Conservation (phyloP, 2,113 vertebrate species). For the Ibidorhyncha struthersii region DNA sequence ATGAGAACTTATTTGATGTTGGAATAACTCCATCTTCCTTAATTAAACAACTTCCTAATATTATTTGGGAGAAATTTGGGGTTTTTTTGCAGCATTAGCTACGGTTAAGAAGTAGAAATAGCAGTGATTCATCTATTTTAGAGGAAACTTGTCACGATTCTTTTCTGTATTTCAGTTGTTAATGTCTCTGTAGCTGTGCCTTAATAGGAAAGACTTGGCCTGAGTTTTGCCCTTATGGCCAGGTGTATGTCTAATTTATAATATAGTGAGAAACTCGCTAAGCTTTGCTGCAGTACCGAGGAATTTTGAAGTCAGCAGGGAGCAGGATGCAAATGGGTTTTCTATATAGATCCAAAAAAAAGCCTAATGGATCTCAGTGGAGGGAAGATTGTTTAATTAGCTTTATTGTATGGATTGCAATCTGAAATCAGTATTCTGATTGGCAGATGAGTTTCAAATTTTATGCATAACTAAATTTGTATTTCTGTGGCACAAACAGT, state of each 20-base stretch:
- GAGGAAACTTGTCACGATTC: neutral
- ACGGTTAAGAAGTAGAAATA: neutral
- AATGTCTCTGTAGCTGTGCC: neutral
- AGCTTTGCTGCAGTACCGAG: neutral
- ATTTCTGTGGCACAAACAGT: neutral
- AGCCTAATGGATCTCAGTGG: neutral
- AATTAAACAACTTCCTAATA: neutral
- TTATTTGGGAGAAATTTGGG: neutral
- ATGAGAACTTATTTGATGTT: neutral
- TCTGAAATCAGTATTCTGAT: neutral
- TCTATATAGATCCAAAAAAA: neutral
- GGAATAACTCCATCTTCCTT: neutral
- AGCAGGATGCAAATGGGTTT: neutral
- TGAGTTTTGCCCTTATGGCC: neutral
- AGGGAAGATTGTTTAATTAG: slow-evolving; percentile 15
- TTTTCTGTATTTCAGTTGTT: neutral
- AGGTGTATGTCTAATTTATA: neutral
- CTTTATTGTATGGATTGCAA: neutral
- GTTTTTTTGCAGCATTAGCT: too few species aligned
- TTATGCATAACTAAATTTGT: neutral
- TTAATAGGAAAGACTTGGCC: neutral
- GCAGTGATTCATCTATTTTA: neutral
- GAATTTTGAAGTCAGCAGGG: neutral
- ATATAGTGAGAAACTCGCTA: neutral
- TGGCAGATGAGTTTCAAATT: neutral